Percentiles rank a stretch among this genome's conserved stretches.
phyloP scores from a whole-genome alignment of 1,140 invertebrate species.

The Carposina sasakii region DNA sequence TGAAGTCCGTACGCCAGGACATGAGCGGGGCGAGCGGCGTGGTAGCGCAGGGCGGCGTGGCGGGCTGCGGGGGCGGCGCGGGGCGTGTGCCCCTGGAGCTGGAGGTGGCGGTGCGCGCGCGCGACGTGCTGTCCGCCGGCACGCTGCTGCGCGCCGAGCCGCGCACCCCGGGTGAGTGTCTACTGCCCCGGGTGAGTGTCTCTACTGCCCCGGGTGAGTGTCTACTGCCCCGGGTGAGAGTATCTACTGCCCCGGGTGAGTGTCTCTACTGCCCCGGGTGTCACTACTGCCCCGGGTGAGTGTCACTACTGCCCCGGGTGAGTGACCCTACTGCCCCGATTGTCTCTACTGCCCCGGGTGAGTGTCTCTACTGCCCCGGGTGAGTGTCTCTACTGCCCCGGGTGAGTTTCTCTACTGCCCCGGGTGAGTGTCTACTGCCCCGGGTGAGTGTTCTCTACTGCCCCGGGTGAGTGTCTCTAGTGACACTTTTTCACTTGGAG shows the following conservation, averaged over 20 bases:
- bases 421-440: no score
- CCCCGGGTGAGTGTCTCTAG: no score
- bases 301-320: no score
- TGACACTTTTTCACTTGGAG: no score
- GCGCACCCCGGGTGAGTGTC: conserved; percentile 16
- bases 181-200: background rate
- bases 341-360: no score
- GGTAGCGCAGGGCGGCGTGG: conserved; percentile 33
- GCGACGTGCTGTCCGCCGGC: conserved; percentile 54
- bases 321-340: no score
- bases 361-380: background rate
- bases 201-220: conserved; percentile 11
- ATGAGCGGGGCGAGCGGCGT: conserved; percentile 25
- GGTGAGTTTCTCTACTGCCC: background rate
- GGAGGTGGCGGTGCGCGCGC: conserved; percentile 60
- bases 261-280: no score
- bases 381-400: conserved; percentile 12
- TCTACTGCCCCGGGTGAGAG: no score
- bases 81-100: conserved; percentile 50
- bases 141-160: conserved; percentile 61
- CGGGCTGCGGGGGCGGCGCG: conserved; percentile 22
- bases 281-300: no score
- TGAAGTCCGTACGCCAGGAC: conserved; percentile 20
- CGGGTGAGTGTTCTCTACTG: no score
- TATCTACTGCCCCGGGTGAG: no score